Base-by-base conservation (phyloP, 37 sponge, comb jelly and placozoan species). In the Beroe forskalii region DNA sequence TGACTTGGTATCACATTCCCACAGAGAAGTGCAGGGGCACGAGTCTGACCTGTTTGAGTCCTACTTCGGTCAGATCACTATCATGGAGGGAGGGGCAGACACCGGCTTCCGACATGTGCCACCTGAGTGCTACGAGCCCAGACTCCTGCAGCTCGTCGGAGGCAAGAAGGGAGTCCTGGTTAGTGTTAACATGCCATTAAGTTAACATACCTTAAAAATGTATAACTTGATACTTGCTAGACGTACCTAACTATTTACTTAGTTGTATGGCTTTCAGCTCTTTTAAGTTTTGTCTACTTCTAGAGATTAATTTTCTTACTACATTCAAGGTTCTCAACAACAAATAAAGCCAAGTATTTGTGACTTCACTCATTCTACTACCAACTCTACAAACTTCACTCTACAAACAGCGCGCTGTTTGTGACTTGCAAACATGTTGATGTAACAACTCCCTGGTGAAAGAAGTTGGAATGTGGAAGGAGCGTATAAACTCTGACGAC, bases 31-130 rank as follows among this genome's bases (percentile, higher is more conserved):
- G 22, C 86, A 80, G 86, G 86, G 86, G 60, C 37, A 95, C 63
- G 99, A 98, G 90, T 95, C 95, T 0, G 93, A 92, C 33, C 76
- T 98, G 63, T 98, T 98, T 92, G 93, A 93, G 91, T 38, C 76
- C 33, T 98, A 98, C 90, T 98, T 98, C 94, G 25, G 30, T 12
- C 22, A 67, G 0, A 93, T 98, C 62, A 62, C 86, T 0, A 41
- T 80, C 1, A 80, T 80, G 86, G 86, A 80, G 86, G 86, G 86
- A 44, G 86, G 86, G n/a, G 96, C 94, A 75, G 99, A 98, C 32
- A 93, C 96, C 90, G 99, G 99, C 0, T 98, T 98, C 93, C 62
- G 91, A 31, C 99, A 96, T 91, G 99, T 98, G 12, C 91, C 93
- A 33, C 95, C 95, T n/a, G 92, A 92, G 33, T 94, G 96, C 72